These are phyloP conservation scores for Drosophila watanabei DNA, from an alignment of 1,140 invertebrate species.

Conservation along the genomic window DNA sequence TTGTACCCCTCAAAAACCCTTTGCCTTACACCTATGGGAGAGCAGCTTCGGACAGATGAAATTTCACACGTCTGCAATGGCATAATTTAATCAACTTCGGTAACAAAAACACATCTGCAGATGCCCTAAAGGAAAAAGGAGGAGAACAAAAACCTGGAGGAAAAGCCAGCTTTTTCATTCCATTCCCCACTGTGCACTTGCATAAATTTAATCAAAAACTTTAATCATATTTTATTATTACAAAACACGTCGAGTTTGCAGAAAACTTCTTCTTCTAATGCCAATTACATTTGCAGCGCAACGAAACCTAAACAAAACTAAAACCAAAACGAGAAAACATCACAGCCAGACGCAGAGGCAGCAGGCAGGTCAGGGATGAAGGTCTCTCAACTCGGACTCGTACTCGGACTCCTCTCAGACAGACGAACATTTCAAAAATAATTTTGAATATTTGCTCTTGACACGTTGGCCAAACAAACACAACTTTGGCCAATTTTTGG, in stretches of 20 bases:
- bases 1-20: too few relatives aligned
- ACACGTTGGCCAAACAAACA: constrained; percentile 71
- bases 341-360: constrained; percentile 13
- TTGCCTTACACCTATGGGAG: constrained; percentile 20
- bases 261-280: constrained; percentile 76
- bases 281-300: constrained; percentile 81
- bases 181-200: constrained; percentile 63
- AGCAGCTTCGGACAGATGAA: constrained; percentile 24
- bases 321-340: constrained; percentile 24
- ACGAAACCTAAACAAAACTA: constrained; percentile 77
- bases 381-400: constrained; percentile 25
- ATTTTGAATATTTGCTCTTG: constrained; percentile 83
- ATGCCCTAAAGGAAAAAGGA: constrained; percentile 16
- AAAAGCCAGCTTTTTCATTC: constrained; percentile 17
- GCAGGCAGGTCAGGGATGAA: constrained; percentile 11
- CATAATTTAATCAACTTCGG: constrained; percentile 78
- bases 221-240: constrained; percentile 85
- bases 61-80: constrained; percentile 75
- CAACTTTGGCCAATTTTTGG: constrained; percentile 5
- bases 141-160: constrained; percentile 37
- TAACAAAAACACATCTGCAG: constrained; percentile 74
- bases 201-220: constrained; percentile 85
- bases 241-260: constrained; percentile 75
- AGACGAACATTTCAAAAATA: constrained; percentile 81
- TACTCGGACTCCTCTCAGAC: constrained; percentile 28